Conservation (phyloP, 2,888 invertebrate genomes). For the Baccha elongata region DNA sequence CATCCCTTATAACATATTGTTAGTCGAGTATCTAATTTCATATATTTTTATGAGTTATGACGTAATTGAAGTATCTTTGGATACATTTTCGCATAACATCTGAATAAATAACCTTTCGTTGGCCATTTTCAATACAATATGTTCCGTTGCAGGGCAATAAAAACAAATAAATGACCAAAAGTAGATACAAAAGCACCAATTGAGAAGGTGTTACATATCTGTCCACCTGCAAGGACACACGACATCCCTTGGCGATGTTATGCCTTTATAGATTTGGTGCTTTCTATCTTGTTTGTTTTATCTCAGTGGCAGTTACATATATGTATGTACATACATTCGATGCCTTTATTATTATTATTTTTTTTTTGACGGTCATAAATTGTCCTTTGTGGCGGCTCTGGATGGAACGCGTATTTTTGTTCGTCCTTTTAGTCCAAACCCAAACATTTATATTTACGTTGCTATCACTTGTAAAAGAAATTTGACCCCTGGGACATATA, state of each 20-base stretch:
- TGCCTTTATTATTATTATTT: conserved; percentile 50
- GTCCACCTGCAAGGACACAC: conserved; percentile 19
- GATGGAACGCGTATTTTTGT: conserved; percentile 7
- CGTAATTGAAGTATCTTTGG: conserved; percentile 49
- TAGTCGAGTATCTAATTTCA: conserved; percentile 36
- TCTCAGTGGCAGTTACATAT: not conserved
- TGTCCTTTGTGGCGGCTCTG: conserved; percentile 51
- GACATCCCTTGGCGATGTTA: not conserved
- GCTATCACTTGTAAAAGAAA: conserved; percentile 43
- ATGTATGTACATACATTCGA: not conserved
- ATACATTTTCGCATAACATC: conserved; percentile 21
- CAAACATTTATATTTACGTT: conserved; percentile 34
- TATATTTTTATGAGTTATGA: conserved; percentile 64
- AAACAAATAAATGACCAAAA: conserved; percentile 52
- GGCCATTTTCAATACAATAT: conserved; percentile 47
- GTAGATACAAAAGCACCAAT: not conserved
- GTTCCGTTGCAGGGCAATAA: conserved; percentile 57
- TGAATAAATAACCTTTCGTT: conserved; percentile 36
- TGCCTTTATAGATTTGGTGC: conserved; percentile 1
- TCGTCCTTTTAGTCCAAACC: not conserved
- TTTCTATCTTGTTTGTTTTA: conserved; percentile 19
- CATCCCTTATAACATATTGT: too few relatives aligned
- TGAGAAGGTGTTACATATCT: conserved; percentile 17
- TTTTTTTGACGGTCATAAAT: conserved; percentile 65
- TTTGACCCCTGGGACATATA: conserved; percentile 67